A percentile compares a stretch with the other conserved stretches of the same genome.
phyloP scores from a whole-genome alignment of 2,113 vertebrate genomes.

The Micromys minutus region DNA sequence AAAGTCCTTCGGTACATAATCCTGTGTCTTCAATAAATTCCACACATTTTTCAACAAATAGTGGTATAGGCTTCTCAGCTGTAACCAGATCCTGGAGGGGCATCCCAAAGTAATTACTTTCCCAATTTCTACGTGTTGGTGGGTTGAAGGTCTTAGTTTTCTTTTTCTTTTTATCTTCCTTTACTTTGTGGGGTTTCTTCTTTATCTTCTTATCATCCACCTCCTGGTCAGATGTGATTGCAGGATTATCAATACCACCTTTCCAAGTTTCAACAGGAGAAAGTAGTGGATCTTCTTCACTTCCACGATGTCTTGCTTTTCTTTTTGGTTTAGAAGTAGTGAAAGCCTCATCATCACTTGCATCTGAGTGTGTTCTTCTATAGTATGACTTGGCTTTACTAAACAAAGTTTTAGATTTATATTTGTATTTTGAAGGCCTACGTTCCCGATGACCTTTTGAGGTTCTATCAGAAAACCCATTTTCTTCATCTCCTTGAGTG shows the following conservation, averaged over 20 bases:
- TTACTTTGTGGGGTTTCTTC: slow-evolving; percentile 95
- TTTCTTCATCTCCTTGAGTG: slow-evolving; percentile 93
- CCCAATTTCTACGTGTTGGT: slow-evolving; percentile 98
- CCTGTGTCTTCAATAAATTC: slow-evolving; percentile 98
- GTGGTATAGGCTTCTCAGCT: slow-evolving; percentile 93
- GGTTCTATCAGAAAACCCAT: slow-evolving; percentile 93
- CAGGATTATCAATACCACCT: slow-evolving; percentile 98
- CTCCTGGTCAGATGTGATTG: slow-evolving; percentile 98
- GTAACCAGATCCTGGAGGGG: slow-evolving; percentile 96
- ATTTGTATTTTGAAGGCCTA: slow-evolving; percentile 97
- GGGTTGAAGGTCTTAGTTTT: slow-evolving; percentile 92
- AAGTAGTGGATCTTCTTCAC: slow-evolving; percentile 97
- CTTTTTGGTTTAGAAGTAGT: slow-evolving; percentile 91
- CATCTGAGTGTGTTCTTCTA: slow-evolving; percentile 95
- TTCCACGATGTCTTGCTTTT: slow-evolving; percentile 96
- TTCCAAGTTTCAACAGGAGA: slow-evolving; percentile 99
- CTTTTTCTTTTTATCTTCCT: slow-evolving; percentile 97
- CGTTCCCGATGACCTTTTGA: slow-evolving; percentile 90
- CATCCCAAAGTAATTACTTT: slow-evolving; percentile 99
- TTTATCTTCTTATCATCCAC: slow-evolving; percentile 96
- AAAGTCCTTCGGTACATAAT: slow-evolving; percentile 92
- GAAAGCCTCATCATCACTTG: slow-evolving; percentile 95
- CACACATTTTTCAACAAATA: slow-evolving; percentile 99
- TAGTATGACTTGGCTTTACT: slow-evolving; percentile 98
- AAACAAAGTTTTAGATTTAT: slow-evolving; percentile 97